phyloP scores from a whole-genome alignment of 2,113 vertebrate species.

The Ascaphus truei region DNA sequence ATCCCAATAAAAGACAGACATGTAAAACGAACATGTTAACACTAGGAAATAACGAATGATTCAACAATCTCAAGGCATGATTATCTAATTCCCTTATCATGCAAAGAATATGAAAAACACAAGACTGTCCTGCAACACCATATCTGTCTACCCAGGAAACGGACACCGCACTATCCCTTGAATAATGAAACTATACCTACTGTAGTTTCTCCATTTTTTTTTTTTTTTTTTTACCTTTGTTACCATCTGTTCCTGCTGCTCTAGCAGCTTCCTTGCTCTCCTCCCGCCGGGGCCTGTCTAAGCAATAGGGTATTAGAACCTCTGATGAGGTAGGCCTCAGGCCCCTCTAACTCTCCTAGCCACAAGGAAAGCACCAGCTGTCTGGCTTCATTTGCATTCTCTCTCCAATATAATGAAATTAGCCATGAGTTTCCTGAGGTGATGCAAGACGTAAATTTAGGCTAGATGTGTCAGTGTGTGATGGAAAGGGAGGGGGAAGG shows the following conservation, averaged over 20 bases:
- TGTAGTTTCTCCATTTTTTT: conserved; percentile 55
- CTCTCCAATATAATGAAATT: conserved; percentile 95
- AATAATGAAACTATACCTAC: conserved; percentile 48
- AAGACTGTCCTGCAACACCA: conserved; percentile 27
- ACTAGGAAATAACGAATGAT: too few species aligned
- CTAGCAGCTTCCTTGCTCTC: conserved; percentile 57
- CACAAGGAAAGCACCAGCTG: conserved; percentile 86
- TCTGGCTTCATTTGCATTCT: conserved; percentile 95
- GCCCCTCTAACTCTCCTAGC: conserved; percentile 85
- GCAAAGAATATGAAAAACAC: background rate
- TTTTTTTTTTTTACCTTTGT: conserved; percentile 57
- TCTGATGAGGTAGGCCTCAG: conserved; percentile 76
- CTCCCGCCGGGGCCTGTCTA: conserved; percentile 75
- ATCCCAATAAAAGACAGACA: too few species aligned
- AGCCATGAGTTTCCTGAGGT: conserved; percentile 96
- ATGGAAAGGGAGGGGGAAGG: conserved; percentile 66
- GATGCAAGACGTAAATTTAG: conserved; percentile 75
- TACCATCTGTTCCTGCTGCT: conserved; percentile 84
- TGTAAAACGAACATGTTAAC: too few species aligned
- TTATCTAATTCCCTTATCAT: too few species aligned
- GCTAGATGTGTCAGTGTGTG: conserved; percentile 69
- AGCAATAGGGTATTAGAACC: conserved; percentile 68
- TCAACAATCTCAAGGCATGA: too few species aligned
- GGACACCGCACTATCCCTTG: conserved; percentile 52
- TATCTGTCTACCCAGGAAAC: conserved; percentile 54